Base-by-base conservation (phyloP, 2,888 invertebrate genomes). In the Eurytoma adleriae region DNA sequence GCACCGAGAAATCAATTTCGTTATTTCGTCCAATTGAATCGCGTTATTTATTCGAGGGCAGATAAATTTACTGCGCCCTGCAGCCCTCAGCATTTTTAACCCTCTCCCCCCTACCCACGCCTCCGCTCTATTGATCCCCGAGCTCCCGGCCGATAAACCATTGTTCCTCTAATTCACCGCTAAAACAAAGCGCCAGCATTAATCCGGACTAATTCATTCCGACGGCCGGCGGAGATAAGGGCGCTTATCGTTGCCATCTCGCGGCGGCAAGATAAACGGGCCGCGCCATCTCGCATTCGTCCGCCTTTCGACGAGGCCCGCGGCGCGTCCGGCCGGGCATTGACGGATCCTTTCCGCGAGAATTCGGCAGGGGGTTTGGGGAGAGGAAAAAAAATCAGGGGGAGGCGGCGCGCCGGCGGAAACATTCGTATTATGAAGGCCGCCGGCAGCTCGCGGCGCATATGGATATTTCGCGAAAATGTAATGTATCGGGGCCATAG, bases 401-500 rank as follows among this genome's bases (percentile, higher is more conserved):
- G 52, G 7, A 12, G 12, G 16, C 5, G 18, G 20, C 20, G 48
- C 40, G 50, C 40, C 40, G 40, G 40, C 61, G 69, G 73, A 79
- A 79, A 81, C 79, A 66, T 72, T 72, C 57, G 81, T 71, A 75
- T 81, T 78, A 81, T 75, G 62, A 75, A 77, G 73, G 80, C 40
- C 40, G 40, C 68, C 73, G 64, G 40, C n/a, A 27, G 64, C 61
- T 27, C 30, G 12, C 64, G 27, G 56, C 71, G 68, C 64, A 75
- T 80, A 78, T 80, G 79, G 79, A 82, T 77, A 82, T 82, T 82
- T 77, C 70, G 77, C 75, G 75, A 79, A 77, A 76, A 77, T 70
- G 79, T 82, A 79, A 82, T 79, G 80, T 80, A 82, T 82, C 71
- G 82, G 50, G 71, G 72, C 76, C 72, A 79, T 79, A 78, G 73